Base-by-base conservation (phyloP, 2,888 invertebrate genomes). In the Onthophagus sagittarius region DNA sequence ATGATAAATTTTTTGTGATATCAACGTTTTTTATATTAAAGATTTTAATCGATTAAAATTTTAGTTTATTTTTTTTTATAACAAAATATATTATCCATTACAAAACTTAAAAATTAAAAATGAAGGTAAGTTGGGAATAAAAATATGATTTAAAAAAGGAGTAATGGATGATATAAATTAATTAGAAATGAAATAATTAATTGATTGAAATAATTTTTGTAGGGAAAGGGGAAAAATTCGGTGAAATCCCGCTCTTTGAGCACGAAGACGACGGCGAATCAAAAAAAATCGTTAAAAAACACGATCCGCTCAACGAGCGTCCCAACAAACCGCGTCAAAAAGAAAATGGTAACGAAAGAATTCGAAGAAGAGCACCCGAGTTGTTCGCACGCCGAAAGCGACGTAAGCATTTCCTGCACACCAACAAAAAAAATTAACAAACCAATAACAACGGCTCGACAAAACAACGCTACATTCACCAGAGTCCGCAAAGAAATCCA, bases 121-220 rank as follows among this genome's bases (percentile, higher is more conserved):
- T 33, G 11, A 53, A 53, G 39, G 39, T 53, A 53, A 53, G 39
- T 53, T 23, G 1, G 23, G 23, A 23, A 2, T 53, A 53, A 53
- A 53, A 53, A 53, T 23, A 23, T 23, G 3, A 23, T 53, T 53
- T 53, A 9, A 53, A 53, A 2, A 53, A 7, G 39, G 6, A 9
- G 39, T 53, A 53, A 53, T 53, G 39, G 39, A 53, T 53, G 39
- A 4, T 53, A 53, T 53, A 53, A 53, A 53, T 4, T 11, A 7
- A 53, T 53, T 53, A 53, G 11, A 53, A 3, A 3, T 23, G 3
- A 23, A 23, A 23, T 1, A 53, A 4, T 53, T 33, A 5, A 33
- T 33, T 33, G 7, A 53, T 9, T 53, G 82, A 83, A 84, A 82
- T 81, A 83, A 78, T 84, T 83, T 80, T 81, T 83, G 79, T 80